These are phyloP conservation scores for Drosophila tanythrix DNA, from an alignment of 2,888 invertebrate genomes.

Conservation along the genomic window DNA sequence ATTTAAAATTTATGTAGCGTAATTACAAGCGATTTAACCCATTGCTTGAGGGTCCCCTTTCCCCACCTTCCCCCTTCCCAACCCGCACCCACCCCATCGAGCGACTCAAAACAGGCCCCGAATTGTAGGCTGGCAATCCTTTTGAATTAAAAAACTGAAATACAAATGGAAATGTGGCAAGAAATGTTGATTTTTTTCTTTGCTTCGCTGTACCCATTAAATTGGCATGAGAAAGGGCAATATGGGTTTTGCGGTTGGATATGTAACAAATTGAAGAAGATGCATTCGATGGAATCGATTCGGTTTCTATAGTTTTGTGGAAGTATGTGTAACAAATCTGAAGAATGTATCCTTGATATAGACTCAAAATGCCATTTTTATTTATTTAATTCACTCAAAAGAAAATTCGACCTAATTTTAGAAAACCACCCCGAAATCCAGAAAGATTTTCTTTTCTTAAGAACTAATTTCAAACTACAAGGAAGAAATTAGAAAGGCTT, in stretches of 20 bases:
- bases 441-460: background rate
- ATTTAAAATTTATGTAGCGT: conserved; percentile 82
- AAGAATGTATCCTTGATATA: background rate
- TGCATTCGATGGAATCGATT: background rate
- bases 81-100: background rate
- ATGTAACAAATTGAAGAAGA: background rate
- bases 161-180: conserved; percentile 38
- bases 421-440: background rate
- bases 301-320: background rate
- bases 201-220: background rate
- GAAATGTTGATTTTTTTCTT: conserved; percentile 6
- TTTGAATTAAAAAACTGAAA: conserved; percentile 52
- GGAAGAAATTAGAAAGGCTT: background rate
- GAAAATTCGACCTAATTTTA: background rate
- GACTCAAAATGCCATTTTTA: background rate
- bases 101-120: conserved; percentile 18
- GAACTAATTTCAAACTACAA: background rate
- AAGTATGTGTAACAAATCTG: background rate
- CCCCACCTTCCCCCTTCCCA: background rate
- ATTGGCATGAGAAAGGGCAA: background rate
- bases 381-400: background rate
- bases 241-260: too few species aligned
- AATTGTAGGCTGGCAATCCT: conserved; percentile 50
- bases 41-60: conserved; percentile 49
- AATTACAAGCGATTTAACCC: conserved; percentile 82